Percentiles rank a stretch among this genome's conserved stretches.
These are phyloP conservation scores for Suillia variegata DNA, from an alignment of 2,888 invertebrate genomes.

Conservation along the genomic window DNA sequence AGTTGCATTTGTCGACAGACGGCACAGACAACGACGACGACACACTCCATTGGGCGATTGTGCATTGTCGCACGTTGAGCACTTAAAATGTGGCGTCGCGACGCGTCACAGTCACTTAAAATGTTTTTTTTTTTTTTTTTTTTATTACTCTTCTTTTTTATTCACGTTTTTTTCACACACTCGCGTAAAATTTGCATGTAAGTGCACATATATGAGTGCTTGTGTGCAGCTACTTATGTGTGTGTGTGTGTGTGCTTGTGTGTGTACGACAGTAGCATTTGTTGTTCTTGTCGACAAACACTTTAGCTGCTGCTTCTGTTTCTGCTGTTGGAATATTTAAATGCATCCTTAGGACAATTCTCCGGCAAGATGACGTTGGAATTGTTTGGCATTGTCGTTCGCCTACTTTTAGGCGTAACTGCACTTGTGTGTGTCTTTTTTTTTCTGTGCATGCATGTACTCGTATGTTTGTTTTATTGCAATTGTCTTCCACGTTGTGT, in stretches of 20 bases:
- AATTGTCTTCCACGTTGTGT: constrained; percentile 25
- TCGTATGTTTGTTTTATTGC: constrained; percentile 26
- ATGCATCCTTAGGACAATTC: constrained; percentile 54
- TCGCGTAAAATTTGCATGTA: constrained; percentile 2
- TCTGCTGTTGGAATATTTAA: constrained; percentile 41
- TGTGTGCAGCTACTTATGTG: constrained; percentile 7
- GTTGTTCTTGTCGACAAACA: too few relatives aligned
- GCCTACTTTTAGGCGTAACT: constrained; percentile 19
- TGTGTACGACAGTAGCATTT: background rate
- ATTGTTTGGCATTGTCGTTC: constrained; percentile 46
- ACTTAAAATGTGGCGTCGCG: constrained; percentile 10
- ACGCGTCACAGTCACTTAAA: constrained; percentile 15
- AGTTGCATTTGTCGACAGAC: background rate
- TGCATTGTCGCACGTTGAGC: constrained; percentile 2
- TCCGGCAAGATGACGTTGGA: constrained; percentile 52
- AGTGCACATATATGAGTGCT: constrained; percentile 25
- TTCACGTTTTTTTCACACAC: constrained; percentile 6
- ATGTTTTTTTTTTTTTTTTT: constrained; percentile 14
- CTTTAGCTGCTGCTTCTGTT: background rate
- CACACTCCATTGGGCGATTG: constrained; percentile 9
- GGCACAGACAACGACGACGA: too few relatives aligned
- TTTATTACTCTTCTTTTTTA: constrained; percentile 20
- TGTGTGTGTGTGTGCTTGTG: background rate
- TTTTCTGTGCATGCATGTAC: too few relatives aligned
- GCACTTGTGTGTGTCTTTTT: background rate